A percentile compares a stretch with the other conserved stretches of the same genome.
Evolutionary conservation across 2,888 invertebrate genomes (phyloP).

Genomic region (Agonopterix arenella): DNA sequence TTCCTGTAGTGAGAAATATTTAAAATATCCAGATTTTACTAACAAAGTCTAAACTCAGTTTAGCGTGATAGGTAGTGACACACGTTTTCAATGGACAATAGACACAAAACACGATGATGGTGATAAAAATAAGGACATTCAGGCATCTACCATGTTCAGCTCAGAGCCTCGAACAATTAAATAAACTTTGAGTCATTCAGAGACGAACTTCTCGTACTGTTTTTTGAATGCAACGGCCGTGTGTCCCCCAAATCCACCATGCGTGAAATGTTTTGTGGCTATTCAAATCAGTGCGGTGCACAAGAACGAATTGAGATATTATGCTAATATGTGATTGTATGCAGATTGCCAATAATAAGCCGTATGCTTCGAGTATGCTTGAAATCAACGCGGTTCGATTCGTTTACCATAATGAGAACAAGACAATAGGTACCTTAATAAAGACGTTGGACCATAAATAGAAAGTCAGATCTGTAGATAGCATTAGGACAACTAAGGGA

Average conservation of each 20-base stretch:
- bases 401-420: constrained; percentile 65
- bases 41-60: too few relatives aligned
- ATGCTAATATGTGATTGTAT: constrained; percentile 74
- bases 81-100: too few relatives aligned
- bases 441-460: constrained; percentile 57
- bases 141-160: too few relatives aligned
- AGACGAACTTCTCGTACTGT: background rate
- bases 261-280: constrained; percentile 39
- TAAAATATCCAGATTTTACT: too few relatives aligned
- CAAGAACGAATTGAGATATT: constrained; percentile 73
- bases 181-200: too few relatives aligned
- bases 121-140: too few relatives aligned
- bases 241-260: constrained; percentile 21
- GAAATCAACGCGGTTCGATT: constrained; percentile 57
- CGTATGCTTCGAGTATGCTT: constrained; percentile 23
- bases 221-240: constrained; percentile 1
- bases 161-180: too few relatives aligned
- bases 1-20: too few relatives aligned
- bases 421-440: constrained; percentile 67
- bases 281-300: constrained; percentile 47
- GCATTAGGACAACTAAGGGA: constrained; percentile 22
- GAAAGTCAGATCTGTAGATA: constrained; percentile 42
- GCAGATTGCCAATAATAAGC: constrained; percentile 69
- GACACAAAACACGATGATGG: too few relatives aligned
- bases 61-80: too few relatives aligned